Evolutionary conservation across 2,888 invertebrate species (phyloP).

Genomic region (Rhagophthalmus giganteus): DNA sequence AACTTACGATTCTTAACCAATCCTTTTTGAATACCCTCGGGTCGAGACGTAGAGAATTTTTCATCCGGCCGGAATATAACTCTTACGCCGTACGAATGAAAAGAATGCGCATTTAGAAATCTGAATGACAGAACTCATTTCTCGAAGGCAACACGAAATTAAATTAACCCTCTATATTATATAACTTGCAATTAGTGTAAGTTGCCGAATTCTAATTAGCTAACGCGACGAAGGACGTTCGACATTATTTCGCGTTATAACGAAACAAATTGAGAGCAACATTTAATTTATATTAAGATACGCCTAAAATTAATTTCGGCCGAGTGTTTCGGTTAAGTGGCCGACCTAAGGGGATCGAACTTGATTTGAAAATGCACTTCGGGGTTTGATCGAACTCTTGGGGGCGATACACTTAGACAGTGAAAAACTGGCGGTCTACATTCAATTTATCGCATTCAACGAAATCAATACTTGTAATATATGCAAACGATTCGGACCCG

Average conservation of each 20-base stretch:
- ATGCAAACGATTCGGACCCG: conserved; percentile 47
- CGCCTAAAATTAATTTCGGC: conserved; percentile 20
- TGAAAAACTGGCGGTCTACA: conserved; percentile 51
- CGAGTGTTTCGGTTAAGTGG: conserved; percentile 34
- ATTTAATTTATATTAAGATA: neutral
- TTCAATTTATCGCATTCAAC: conserved; percentile 50
- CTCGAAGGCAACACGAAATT: conserved; percentile 9
- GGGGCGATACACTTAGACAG: conserved; percentile 50
- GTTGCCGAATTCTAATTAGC: neutral
- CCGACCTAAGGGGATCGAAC: conserved; percentile 36
- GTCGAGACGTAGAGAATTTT: conserved; percentile 25
- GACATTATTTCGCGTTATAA: neutral
- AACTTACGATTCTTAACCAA: conserved; percentile 25
- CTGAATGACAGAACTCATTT: conserved; percentile 2
- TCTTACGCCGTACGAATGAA: conserved; percentile 20
- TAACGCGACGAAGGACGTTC: neutral
- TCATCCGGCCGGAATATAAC: conserved; percentile 19
- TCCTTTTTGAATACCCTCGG: conserved; percentile 28
- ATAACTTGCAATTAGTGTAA: too few relatives aligned
- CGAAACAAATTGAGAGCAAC: neutral
- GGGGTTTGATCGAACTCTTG: conserved; percentile 46
- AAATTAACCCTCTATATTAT: conserved; percentile 6
- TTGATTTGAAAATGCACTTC: conserved; percentile 51
- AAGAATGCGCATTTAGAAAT: conserved; percentile 15
- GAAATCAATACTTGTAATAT: conserved; percentile 49